These are phyloP conservation scores for Gulo gulo DNA, from an alignment of 2,113 vertebrate genomes.

Conservation along the genomic window DNA sequence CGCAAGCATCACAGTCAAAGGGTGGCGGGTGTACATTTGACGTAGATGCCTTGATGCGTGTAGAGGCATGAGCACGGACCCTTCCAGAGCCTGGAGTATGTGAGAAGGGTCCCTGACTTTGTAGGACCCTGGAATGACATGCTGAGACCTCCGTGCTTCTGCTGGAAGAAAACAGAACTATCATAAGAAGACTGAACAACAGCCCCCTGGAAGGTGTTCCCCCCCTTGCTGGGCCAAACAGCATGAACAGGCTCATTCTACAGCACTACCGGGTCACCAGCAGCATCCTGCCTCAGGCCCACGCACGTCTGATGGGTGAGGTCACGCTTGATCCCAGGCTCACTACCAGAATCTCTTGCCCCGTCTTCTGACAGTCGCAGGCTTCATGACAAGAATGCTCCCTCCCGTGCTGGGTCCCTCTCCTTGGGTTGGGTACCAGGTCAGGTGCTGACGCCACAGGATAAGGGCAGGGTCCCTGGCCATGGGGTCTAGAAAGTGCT, in stretches of 20 bases:
- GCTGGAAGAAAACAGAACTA: background rate
- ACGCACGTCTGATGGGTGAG: background rate
- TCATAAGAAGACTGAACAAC: no score
- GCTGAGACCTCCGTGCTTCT: background rate
- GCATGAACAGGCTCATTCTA: no score
- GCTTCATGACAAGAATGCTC: background rate
- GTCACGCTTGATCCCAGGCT: background rate
- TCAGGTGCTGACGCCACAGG: background rate
- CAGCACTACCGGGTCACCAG: accelerated
- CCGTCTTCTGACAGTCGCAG: accelerated
- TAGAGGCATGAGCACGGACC: accelerated
- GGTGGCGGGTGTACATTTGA: background rate
- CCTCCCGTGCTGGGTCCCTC: no score
- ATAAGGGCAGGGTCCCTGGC: background rate
- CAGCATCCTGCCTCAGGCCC: background rate
- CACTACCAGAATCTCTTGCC: background rate
- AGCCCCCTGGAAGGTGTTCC: background rate
- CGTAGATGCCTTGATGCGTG: background rate
- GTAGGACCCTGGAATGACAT: no score
- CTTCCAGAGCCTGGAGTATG: background rate
- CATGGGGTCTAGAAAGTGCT: background rate
- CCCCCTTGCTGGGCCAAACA: background rate
- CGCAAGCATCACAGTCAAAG: background rate
- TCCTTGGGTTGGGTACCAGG: accelerated
- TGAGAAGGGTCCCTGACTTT: background rate